Evolutionary conservation across 2,113 vertebrate genomes (phyloP).

Genomic region (Diadophis punctatus): DNA sequence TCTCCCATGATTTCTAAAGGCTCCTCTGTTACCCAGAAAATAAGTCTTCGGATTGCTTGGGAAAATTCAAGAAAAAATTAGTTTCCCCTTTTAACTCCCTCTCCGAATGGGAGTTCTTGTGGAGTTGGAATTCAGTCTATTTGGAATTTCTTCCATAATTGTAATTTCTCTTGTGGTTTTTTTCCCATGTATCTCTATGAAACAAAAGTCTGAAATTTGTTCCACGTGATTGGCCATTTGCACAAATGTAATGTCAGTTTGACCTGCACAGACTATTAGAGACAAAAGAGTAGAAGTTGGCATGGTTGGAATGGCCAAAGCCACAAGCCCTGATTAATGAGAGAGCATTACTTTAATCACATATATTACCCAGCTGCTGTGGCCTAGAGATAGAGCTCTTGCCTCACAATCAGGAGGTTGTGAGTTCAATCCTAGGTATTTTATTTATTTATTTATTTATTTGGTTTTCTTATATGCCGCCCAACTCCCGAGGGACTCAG

Average conservation of each 20-base stretch:
- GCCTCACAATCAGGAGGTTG: no score
- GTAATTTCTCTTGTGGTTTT: background rate
- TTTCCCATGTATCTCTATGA: background rate
- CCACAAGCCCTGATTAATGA: background rate
- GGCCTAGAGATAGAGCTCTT: no score
- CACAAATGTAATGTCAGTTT: background rate
- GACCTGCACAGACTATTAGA: background rate
- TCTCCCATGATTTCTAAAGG: background rate
- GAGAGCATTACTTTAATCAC: background rate
- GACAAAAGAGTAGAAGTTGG: background rate
- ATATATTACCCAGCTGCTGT: no score
- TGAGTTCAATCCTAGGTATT: no score
- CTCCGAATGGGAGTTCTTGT: background rate
- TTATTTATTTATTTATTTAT: no score
- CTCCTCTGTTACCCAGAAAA: background rate
- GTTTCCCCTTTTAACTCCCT: background rate
- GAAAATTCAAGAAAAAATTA: background rate
- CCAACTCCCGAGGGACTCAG: no score
- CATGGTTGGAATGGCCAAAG: no score
- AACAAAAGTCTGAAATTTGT: background rate
- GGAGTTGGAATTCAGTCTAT: background rate
- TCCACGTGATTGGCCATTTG: background rate
- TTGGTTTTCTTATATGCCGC: no score
- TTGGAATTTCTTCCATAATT: background rate
- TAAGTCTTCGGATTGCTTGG: background rate